Conservation (phyloP, 2,113 vertebrate genomes). For the Tachycineta bicolor region DNA sequence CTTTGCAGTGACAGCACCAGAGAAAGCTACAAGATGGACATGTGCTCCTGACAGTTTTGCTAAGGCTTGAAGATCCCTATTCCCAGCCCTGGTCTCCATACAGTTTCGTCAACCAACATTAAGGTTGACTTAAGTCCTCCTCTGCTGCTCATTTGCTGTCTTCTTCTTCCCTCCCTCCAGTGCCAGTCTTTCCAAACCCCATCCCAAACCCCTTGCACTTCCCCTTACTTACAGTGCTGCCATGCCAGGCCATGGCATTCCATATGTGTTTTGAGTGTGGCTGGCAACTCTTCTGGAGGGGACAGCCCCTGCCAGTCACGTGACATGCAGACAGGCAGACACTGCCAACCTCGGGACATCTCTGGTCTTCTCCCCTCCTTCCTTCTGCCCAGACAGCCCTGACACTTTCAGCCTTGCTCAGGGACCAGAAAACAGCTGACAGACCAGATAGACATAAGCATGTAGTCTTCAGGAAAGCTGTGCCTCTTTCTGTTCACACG, state of each 20-base stretch:
- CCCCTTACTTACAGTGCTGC: accelerated
- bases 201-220: neutral
- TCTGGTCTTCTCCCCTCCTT: neutral
- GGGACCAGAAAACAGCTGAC: neutral
- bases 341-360: neutral
- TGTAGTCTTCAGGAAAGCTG: neutral
- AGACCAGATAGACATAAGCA: neutral
- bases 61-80: neutral
- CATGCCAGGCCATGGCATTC: neutral
- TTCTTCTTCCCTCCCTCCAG: neutral
- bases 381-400: neutral
- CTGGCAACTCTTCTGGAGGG: neutral
- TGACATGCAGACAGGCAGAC: neutral
- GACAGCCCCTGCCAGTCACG: neutral
- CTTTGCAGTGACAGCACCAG: neutral
- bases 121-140: neutral
- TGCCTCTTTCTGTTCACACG: neutral
- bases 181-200: neutral
- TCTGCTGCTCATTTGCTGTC: neutral
- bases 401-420: neutral
- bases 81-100: neutral
- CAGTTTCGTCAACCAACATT: neutral
- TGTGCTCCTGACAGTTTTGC: neutral
- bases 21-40: neutral
- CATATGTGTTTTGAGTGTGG: neutral